phyloP scores from a whole-genome alignment of 2,113 vertebrate genomes.

The Rhinolophus sinicus region DNA sequence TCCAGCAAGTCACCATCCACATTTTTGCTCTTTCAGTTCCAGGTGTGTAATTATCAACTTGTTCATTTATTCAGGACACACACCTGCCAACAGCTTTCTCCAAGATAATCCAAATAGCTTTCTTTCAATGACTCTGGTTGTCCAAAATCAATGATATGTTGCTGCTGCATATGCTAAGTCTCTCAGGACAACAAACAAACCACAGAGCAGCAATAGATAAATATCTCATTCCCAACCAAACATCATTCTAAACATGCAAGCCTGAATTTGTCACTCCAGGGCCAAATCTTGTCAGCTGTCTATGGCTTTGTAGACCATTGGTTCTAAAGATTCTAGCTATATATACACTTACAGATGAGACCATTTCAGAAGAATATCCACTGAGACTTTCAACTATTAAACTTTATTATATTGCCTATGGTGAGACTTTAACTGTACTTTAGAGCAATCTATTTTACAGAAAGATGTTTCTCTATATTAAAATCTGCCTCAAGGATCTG shows the following conservation, averaged over 20 bases:
- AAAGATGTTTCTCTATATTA: background rate
- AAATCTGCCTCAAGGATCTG: background rate
- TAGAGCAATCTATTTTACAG: background rate
- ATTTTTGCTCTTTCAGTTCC: slow-evolving; percentile 13
- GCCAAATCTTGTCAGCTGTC: background rate
- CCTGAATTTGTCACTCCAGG: background rate
- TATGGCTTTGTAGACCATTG: background rate
- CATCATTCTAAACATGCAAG: background rate
- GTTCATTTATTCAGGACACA: slow-evolving; percentile 62
- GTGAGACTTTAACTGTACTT: background rate
- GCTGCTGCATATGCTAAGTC: background rate
- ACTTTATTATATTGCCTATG: background rate
- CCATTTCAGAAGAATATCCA: background rate
- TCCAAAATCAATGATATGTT: slow-evolving; percentile 18
- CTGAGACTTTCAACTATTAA: background rate
- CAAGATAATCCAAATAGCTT: background rate
- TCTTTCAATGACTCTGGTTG: background rate
- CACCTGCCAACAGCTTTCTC: slow-evolving; percentile 36
- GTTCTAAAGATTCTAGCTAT: background rate
- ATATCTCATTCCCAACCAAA: background rate
- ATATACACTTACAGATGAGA: background rate
- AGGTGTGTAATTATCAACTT: slow-evolving; percentile 51
- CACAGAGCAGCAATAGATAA: background rate
- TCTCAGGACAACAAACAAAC: background rate
- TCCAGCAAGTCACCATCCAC: background rate